These are phyloP conservation scores for Rhopilema esculentum DNA, from an alignment of 30 jellyfish, hydroid and myxozoan genomes.

Conservation along the genomic window DNA sequence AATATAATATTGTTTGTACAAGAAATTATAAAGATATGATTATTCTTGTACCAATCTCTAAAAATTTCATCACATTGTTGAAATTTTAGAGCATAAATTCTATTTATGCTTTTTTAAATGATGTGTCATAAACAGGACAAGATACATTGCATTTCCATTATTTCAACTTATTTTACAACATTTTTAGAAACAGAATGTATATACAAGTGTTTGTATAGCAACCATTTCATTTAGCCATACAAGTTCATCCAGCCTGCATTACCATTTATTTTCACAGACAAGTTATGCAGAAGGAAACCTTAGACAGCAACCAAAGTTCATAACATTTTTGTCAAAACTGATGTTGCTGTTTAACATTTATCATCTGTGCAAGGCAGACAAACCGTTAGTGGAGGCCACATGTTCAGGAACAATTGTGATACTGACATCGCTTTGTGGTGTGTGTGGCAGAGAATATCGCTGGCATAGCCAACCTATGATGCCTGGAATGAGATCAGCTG, in stretches of 20 bases:
- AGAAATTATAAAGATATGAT: not conserved
- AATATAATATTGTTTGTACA: not conserved
- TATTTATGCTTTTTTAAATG: not conserved
- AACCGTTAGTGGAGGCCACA: slow-evolving; percentile 44
- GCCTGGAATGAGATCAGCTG: slow-evolving; percentile 54
- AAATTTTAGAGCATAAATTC: not conserved
- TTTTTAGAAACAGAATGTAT: slow-evolving; percentile 1
- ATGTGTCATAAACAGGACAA: not conserved
- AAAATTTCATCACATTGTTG: not conserved
- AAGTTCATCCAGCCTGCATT: not conserved
- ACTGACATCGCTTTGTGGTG: slow-evolving; percentile 36
- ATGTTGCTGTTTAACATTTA: slow-evolving; percentile 39
- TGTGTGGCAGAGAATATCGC: slow-evolving; percentile 42
- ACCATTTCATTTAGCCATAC: not conserved
- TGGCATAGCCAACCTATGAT: slow-evolving; percentile 53
- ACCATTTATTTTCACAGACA: slow-evolving; percentile 13
- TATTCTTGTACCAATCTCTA: not conserved
- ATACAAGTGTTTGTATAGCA: not conserved
- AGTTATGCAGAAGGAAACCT: slow-evolving; percentile 38
- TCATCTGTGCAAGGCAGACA: slow-evolving; percentile 58
- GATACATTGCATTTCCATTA: not conserved
- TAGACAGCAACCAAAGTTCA: slow-evolving; percentile 57
- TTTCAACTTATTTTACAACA: not conserved
- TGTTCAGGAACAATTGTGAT: slow-evolving; percentile 45
- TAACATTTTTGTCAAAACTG: slow-evolving; percentile 39